Percentiles rank a stretch among this genome's conserved stretches.
Conservation (phyloP, 1,140 invertebrate genomes). For the Notospermus geniculatus region DNA sequence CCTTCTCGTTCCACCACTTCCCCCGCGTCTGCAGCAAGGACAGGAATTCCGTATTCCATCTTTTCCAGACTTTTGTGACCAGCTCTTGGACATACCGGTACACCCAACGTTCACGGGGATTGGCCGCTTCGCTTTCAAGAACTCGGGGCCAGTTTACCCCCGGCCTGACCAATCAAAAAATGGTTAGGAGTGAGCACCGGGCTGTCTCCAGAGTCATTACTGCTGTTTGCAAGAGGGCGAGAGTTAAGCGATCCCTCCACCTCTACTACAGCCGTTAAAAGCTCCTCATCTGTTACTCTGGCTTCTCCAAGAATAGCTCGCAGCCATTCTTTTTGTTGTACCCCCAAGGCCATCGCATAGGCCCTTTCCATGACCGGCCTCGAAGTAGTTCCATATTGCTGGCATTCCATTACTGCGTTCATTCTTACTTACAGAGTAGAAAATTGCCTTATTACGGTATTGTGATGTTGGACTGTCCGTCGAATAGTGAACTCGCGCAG, state of each 20-base stretch:
- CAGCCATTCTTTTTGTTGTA: constrained; percentile 1
- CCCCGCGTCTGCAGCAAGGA: background rate
- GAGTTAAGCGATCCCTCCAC: constrained; percentile 5
- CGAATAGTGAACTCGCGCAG: constrained; percentile 1
- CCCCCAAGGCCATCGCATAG: constrained; percentile 5
- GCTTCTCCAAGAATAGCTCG: background rate
- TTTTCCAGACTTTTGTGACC: constrained; percentile 14
- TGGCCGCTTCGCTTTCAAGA: background rate
- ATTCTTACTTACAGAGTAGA: background rate
- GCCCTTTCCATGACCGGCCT: constrained; percentile 7
- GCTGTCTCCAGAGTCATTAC: background rate
- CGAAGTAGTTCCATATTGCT: constrained; percentile 1
- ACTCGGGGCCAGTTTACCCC: constrained; percentile 16
- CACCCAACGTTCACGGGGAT: constrained; percentile 11
- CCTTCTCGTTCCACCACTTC: background rate
- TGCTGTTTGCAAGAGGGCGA: constrained; percentile 1
- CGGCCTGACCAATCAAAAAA: constrained; percentile 12
- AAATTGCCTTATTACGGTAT: constrained; percentile 1
- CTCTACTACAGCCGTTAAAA: constrained; percentile 8
- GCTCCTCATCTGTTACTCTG: too few species aligned
- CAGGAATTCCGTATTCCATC: constrained; percentile 16
- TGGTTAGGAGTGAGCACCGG: constrained; percentile 6
- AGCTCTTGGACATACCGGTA: constrained; percentile 11
- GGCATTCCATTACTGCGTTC: background rate
- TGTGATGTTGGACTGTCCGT: background rate